Evolutionary conservation across 2,888 invertebrate species (phyloP).

Genomic region (Phengaris arion): DNA sequence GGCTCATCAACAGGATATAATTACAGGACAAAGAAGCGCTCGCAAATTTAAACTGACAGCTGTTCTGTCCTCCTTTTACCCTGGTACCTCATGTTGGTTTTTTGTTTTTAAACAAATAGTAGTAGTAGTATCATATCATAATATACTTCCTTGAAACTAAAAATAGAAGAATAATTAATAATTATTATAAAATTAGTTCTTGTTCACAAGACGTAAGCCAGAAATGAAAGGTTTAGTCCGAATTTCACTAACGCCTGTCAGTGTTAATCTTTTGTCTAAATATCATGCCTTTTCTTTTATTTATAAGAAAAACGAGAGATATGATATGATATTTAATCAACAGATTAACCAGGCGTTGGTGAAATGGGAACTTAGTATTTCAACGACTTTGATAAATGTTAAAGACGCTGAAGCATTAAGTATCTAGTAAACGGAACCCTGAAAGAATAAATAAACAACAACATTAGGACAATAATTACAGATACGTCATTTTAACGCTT

Average conservation of each 20-base stretch:
- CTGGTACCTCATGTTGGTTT: too few species aligned
- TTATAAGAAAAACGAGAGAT: too few species aligned
- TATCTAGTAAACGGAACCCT: not conserved
- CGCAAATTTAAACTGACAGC: not conserved
- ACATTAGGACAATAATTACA: not conserved
- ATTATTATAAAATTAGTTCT: too few species aligned
- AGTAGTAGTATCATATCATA: not conserved
- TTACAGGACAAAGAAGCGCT: not conserved
- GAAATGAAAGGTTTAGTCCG: too few species aligned
- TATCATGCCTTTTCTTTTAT: too few species aligned
- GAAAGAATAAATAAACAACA: not conserved
- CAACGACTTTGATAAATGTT: not conserved
- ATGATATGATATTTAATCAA: too few species aligned
- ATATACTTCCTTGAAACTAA: not conserved
- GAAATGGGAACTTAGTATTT: not conserved
- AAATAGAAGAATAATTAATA: too few species aligned
- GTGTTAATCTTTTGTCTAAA: too few species aligned
- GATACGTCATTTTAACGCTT: slow-evolving; percentile 4
- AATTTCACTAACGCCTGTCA: too few species aligned
- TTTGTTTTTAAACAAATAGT: too few species aligned
- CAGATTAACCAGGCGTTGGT: too few species aligned
- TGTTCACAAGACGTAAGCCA: too few species aligned
- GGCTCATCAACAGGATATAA: not conserved
- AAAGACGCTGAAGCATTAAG: not conserved
- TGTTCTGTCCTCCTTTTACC: not conserved